Conservation (phyloP, 2,113 vertebrate species). For the Pollachius pollachius region DNA sequence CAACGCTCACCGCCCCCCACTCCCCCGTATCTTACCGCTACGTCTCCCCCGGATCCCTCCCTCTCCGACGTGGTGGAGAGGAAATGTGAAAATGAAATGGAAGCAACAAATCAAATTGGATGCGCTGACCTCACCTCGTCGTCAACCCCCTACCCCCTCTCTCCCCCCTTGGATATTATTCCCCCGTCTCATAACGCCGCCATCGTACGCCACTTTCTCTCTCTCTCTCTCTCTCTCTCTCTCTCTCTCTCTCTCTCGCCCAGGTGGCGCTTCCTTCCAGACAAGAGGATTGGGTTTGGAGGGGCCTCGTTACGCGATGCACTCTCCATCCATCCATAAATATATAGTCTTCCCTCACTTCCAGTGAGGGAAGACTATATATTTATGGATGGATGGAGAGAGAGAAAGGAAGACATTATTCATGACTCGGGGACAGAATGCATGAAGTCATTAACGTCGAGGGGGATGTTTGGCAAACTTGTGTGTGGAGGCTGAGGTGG, state of each 20-base stretch:
- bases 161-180: too few species aligned
- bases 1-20: slow-evolving; percentile 20
- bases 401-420: slow-evolving; percentile 26
- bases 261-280: too few species aligned
- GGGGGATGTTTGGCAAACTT: slow-evolving; percentile 11
- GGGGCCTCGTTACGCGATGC: too few species aligned
- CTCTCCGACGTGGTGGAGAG: slow-evolving; percentile 24
- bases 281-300: too few species aligned
- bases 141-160: slow-evolving; percentile 3
- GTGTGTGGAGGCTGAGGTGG: slow-evolving; percentile 9
- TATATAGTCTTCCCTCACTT: background rate
- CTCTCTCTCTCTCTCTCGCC: too few species aligned
- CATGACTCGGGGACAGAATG: slow-evolving; percentile 36
- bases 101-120: slow-evolving; percentile 59
- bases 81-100: slow-evolving; percentile 57
- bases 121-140: slow-evolving; percentile 57
- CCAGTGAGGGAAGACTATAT: background rate
- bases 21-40: slow-evolving; percentile 6
- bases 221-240: too few species aligned
- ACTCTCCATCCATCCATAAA: background rate
- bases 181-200: too few species aligned
- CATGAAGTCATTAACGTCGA: slow-evolving; percentile 44
- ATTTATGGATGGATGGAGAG: background rate
- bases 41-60: slow-evolving; percentile 24
- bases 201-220: too few species aligned